Evolutionary conservation across 2,113 vertebrate genomes (phyloP).

Genomic region (Nyctereutes procyonoides): DNA sequence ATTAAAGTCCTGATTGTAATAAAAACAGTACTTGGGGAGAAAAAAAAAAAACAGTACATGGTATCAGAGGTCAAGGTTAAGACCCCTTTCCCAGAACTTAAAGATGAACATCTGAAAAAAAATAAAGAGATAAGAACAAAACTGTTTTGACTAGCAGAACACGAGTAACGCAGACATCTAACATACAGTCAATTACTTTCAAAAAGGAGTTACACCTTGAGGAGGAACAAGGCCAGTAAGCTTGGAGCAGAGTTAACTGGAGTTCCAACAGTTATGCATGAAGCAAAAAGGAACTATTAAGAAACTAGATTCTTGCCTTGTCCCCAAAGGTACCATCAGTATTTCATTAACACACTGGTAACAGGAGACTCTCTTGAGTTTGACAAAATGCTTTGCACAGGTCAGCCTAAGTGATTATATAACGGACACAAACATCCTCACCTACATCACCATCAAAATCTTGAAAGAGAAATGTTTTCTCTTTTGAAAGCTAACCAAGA

Average conservation of each 20-base stretch:
- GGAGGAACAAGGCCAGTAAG: neutral
- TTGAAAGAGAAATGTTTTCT: neutral
- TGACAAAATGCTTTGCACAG: neutral
- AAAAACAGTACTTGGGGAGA: slow-evolving; percentile 37
- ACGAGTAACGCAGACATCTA: neutral
- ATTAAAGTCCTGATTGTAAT: neutral
- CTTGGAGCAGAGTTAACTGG: neutral
- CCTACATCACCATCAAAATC: neutral
- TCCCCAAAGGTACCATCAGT: neutral
- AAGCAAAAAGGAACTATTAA: neutral
- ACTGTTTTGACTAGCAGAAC: neutral
- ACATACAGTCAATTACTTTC: neutral
- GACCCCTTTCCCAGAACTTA: slow-evolving; percentile 45
- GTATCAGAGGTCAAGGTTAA: slow-evolving; percentile 24
- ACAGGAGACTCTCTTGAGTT: neutral
- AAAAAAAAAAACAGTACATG: slow-evolving; percentile 60
- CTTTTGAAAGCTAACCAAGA: neutral
- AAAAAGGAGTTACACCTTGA: neutral
- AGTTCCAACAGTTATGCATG: neutral
- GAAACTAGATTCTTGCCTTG: neutral
- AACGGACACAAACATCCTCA: neutral
- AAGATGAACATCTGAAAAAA: slow-evolving; percentile 32
- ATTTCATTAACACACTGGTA: neutral
- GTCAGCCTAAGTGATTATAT: neutral
- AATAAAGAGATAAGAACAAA: neutral